These are phyloP conservation scores for Armadillidium nasatum DNA, from an alignment of 1,140 invertebrate genomes.

Conservation along the genomic window DNA sequence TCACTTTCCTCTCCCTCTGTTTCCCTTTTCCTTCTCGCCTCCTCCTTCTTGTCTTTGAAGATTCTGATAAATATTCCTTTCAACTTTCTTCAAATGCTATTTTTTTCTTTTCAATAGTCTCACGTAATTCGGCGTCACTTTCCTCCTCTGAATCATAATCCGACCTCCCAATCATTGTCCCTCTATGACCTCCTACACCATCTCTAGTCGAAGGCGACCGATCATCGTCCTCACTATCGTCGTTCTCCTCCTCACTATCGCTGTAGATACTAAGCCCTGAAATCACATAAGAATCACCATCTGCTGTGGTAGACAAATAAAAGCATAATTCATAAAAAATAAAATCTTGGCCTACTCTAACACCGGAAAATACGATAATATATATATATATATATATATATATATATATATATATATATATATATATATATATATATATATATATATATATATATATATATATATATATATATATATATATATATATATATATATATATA, in stretches of 20 bases:
- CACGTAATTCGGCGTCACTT: neutral
- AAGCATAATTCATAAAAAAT: too few species aligned
- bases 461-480: too few species aligned
- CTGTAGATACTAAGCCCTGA: conserved; percentile 6
- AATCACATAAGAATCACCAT: neutral
- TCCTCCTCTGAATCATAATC: neutral
- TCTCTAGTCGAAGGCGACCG: neutral
- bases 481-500: too few species aligned
- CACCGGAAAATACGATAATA: too few species aligned
- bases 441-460: too few species aligned
- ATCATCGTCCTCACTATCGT: neutral
- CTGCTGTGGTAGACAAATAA: too few species aligned
- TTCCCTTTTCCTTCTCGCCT: neutral
- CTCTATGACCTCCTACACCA: neutral
- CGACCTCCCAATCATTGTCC: neutral
- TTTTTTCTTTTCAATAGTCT: neutral
- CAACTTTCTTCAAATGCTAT: neutral
- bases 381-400: too few species aligned
- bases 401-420: too few species aligned
- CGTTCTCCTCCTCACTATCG: neutral
- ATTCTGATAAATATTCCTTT: neutral
- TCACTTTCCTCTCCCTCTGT: neutral
- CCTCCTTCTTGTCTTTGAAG: neutral
- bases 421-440: too few species aligned
- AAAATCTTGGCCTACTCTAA: too few species aligned